Percentiles rank a stretch among this genome's conserved stretches.
These are phyloP conservation scores for Poeciliopsis presidionis DNA, from an alignment of 2,797 vertebrate genomes.

Conservation along the genomic window DNA sequence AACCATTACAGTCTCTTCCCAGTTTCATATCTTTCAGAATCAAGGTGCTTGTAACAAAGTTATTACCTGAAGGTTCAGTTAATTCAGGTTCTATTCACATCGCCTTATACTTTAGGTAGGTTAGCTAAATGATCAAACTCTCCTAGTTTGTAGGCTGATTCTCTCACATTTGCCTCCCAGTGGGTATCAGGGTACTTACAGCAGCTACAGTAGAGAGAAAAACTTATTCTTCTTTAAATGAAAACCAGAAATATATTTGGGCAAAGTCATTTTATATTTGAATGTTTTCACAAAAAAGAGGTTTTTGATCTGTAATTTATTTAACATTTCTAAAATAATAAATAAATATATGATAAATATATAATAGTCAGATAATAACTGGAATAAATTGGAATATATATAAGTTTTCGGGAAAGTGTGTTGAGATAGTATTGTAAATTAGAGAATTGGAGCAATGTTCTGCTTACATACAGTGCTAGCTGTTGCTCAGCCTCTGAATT, in stretches of 20 bases:
- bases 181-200: not conserved
- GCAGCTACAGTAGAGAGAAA: not conserved
- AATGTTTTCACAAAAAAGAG: too few species aligned
- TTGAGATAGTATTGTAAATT: not conserved
- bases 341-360: too few species aligned
- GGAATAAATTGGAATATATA: too few species aligned
- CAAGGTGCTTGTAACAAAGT: not conserved
- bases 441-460: not conserved
- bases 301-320: too few species aligned
- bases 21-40: not conserved
- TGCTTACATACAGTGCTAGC: not conserved
- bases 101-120: not conserved
- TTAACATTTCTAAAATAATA: too few species aligned
- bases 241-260: too few species aligned
- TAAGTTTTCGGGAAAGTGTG: too few species aligned
- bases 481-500: not conserved
- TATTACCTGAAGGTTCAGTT: not conserved
- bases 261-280: too few species aligned
- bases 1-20: not conserved
- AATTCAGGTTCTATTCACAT: not conserved
- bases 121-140: not conserved
- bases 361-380: too few species aligned
- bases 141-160: not conserved
- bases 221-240: not conserved
- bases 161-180: not conserved